Evolutionary conservation across 2,113 vertebrate genomes (phyloP).

Genomic region (Melanerpes formicivorus): DNA sequence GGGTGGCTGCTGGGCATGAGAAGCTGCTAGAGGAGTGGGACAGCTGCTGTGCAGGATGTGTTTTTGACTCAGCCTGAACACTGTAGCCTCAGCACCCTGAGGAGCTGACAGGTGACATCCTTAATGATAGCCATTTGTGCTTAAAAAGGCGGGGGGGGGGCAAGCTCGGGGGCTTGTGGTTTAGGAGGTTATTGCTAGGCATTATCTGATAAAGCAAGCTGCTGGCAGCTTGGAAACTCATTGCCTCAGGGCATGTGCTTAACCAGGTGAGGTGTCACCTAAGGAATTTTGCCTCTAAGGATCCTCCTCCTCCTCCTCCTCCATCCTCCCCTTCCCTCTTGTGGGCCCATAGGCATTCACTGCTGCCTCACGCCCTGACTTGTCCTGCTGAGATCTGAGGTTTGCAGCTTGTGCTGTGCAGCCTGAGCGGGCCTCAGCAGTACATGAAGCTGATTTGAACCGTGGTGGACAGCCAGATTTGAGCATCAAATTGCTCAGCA

Average conservation of each 20-base stretch:
- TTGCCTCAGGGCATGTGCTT: not conserved
- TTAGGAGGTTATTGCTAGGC: not conserved
- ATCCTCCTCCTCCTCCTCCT: not conserved
- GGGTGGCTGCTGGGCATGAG: not conserved
- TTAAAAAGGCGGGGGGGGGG: not conserved
- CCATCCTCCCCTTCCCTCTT: not conserved
- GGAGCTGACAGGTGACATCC: slow-evolving; percentile 8
- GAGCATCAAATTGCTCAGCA: not conserved
- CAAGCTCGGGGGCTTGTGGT: not conserved
- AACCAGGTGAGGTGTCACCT: slow-evolving; percentile 15
- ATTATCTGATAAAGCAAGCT: not conserved
- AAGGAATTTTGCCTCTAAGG: not conserved
- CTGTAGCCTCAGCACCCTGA: not conserved
- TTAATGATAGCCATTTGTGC: slow-evolving; percentile 17
- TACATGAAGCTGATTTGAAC: accelerated
- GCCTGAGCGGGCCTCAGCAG: accelerated
- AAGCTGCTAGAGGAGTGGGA: not conserved
- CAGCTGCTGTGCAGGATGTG: not conserved
- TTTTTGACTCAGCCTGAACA: not conserved
- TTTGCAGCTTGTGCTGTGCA: not conserved
- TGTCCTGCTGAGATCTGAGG: accelerated
- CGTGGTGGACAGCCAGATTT: accelerated
- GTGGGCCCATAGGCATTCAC: not conserved
- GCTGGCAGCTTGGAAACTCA: slow-evolving; percentile 24
- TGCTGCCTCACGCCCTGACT: not conserved